Conservation (phyloP, 2,797 vertebrate species). For the Nyctibius grandis region DNA sequence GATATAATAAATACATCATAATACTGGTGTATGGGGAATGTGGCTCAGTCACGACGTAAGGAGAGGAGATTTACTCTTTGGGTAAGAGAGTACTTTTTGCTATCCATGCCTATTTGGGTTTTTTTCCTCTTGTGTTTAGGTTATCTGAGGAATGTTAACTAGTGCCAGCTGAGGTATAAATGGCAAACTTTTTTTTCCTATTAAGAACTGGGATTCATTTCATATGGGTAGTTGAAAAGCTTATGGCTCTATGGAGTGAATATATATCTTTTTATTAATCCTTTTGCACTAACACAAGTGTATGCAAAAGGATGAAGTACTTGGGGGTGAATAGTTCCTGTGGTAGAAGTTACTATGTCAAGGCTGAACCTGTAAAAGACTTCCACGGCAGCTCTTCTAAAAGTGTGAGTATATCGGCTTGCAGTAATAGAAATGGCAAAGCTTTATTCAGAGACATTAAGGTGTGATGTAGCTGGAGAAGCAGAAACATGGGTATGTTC, state of each 20-base stretch:
- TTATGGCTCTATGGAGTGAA: accelerated
- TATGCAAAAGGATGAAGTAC: neutral
- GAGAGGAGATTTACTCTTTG: neutral
- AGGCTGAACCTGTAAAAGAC: neutral
- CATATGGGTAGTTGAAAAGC: neutral
- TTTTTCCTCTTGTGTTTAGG: neutral
- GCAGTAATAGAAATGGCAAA: neutral
- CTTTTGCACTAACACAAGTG: neutral
- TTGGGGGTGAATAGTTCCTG: neutral
- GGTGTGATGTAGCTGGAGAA: neutral
- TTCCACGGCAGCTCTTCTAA: neutral
- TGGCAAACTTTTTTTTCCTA: neutral
- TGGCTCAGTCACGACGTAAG: accelerated
- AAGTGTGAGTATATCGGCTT: neutral
- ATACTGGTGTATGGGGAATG: accelerated
- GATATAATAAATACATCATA: neutral
- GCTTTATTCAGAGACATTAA: neutral
- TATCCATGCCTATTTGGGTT: neutral
- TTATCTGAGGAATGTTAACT: neutral
- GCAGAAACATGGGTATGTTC: neutral
- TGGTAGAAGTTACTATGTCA: neutral
- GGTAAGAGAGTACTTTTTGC: neutral
- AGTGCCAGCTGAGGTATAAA: neutral
- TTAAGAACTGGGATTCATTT: neutral
- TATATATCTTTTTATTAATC: neutral